phyloP scores from a whole-genome alignment of 2,888 invertebrate genomes.

The Pachymerium ferrugineum region DNA sequence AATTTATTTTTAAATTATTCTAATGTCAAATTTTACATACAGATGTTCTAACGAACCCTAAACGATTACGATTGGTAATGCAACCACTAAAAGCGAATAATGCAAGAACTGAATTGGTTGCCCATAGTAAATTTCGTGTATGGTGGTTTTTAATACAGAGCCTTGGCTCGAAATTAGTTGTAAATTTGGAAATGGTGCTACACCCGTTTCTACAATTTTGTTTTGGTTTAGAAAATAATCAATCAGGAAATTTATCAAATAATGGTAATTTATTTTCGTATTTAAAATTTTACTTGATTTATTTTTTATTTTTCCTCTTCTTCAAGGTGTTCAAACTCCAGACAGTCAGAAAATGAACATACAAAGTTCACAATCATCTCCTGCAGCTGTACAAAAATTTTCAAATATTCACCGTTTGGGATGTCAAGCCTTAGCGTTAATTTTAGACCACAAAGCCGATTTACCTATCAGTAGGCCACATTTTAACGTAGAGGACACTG shows the following conservation, averaged over 20 bases:
- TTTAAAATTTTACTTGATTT: not conserved
- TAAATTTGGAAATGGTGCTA: constrained; percentile 18
- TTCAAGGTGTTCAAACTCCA: not conserved
- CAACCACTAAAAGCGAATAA: constrained; percentile 31
- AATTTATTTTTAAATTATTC: not conserved
- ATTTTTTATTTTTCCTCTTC: not conserved
- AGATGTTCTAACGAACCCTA: constrained; percentile 30
- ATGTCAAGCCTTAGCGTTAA: constrained; percentile 29
- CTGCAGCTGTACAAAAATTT: not conserved
- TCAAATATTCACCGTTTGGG: not conserved
- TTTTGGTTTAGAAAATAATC: constrained; percentile 5
- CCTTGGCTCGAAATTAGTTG: not conserved
- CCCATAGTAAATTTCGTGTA: not conserved
- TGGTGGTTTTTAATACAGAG: not conserved
- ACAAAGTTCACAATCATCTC: not conserved
- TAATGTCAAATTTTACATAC: not conserved
- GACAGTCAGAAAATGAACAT: not conserved
- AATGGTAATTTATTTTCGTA: not conserved
- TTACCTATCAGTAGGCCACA: not conserved
- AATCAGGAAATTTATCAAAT: not conserved
- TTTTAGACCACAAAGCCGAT: constrained; percentile 15
- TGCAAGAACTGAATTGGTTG: constrained; percentile 23
- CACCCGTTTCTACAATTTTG: constrained; percentile 29
- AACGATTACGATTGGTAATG: constrained; percentile 31
- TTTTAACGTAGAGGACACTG: not conserved